Evolutionary conservation across 1,140 invertebrate species (phyloP), one percentile per base, ranked within the genome.

Genomic region (Megalonaias nervosa): DNA sequence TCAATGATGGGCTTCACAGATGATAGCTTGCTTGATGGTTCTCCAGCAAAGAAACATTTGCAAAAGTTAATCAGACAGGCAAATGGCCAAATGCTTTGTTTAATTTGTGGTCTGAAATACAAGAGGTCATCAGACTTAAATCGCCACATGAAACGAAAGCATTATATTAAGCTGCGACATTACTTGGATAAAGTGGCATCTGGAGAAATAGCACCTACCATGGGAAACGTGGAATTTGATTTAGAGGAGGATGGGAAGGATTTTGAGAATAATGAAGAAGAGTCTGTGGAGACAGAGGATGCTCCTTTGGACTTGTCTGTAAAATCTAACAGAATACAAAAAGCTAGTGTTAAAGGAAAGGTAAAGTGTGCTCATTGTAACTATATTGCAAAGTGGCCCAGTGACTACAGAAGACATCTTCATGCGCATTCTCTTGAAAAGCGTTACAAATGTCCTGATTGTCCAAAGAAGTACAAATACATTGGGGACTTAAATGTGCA

Each of bases 331-430:
- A 21, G 67, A 59, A 58, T 77, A 31, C 61, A 74, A 31, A 67
- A 62, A 12, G 60, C 56, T 15, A 69, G 77, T 38, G 61, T 59
- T 69, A 78, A 81, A 26, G 81, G 81, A 17, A 73, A 82, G 21
- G 71, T 87, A 13, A 86, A 89, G 74, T 96, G 95, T 85, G 93
- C 93, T 82, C 92, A 93, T 72, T 96, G 95, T 85, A 94, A 94
- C 4, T 94, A 96, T 86, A 93, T 95, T 88, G 95, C 95, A 74
- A 96, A 96, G 88, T 96, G 94, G 90, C 91, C 95, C n/a, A 95
- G 95, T 16, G 96, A 97, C 90, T 93, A 94, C 77, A 93, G 94
- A 17, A 93, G 94, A 65, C 90, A 91, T 85, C 93, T 94, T 87
- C 94, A 95, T 85, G 92, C 93, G 71, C 95, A 95, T 76, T 92